phyloP scores from a whole-genome alignment of 2,888 invertebrate genomes.

The Acrobasis repandana region DNA sequence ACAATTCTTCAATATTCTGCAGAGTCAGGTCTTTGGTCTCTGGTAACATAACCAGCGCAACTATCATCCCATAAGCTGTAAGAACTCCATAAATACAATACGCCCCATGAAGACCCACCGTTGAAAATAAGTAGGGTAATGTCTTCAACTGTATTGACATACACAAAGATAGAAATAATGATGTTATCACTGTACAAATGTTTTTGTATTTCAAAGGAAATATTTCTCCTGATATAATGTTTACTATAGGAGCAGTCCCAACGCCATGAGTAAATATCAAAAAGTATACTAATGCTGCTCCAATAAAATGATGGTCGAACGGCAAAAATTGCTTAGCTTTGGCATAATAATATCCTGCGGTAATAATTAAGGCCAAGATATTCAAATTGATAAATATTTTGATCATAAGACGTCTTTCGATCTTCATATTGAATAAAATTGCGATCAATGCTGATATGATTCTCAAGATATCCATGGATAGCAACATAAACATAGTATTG shows the following conservation, averaged over 20 bases:
- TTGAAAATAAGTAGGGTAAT: not conserved
- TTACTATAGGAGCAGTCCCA: conserved; percentile 3
- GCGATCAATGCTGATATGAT: not conserved
- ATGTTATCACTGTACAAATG: not conserved
- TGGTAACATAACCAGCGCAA: conserved; percentile 1
- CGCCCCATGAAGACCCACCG: not conserved
- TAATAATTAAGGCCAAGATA: not conserved
- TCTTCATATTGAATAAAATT: not conserved
- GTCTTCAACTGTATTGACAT: not conserved
- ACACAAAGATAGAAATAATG: not conserved
- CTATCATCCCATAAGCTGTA: not conserved
- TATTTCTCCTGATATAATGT: conserved; percentile 14
- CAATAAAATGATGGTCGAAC: conserved; percentile 8
- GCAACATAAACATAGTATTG: not conserved
- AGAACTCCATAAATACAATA: conserved; percentile 3
- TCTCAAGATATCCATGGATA: not conserved
- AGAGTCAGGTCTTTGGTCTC: conserved; percentile 10
- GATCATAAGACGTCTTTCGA: conserved; percentile 3
- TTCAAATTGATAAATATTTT: conserved; percentile 8
- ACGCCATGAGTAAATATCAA: not conserved
- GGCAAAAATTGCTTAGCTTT: not conserved
- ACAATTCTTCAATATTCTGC: conserved; percentile 6
- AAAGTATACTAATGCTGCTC: not conserved
- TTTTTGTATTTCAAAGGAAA: conserved; percentile 10
- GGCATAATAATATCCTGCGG: conserved; percentile 3